Conservation (phyloP, 2,888 invertebrate species). For the Didymodactylos carnosus region DNA sequence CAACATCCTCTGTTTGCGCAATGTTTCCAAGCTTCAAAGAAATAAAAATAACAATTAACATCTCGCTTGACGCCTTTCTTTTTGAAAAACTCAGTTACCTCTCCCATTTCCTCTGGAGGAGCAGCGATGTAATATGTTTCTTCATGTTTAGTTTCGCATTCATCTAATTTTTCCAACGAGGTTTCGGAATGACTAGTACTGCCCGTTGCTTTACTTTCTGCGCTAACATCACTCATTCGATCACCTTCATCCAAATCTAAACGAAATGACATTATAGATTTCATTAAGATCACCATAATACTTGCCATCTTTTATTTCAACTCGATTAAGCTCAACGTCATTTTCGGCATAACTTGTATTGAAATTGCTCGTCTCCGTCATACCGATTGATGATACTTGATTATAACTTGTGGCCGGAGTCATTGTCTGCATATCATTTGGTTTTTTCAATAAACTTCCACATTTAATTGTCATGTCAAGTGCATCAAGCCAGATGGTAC, state of each 20-base stretch:
- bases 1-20: constrained; percentile 63
- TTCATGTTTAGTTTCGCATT: not conserved
- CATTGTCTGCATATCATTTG: not conserved
- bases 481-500: constrained; percentile 67
- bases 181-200: not conserved
- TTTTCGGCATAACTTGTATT: not conserved
- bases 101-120: constrained; percentile 45
- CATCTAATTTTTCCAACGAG: not conserved
- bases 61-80: no score
- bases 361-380: not conserved
- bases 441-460: not conserved
- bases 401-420: not conserved
- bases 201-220: not conserved
- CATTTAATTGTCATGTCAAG: constrained; percentile 62
- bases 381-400: not conserved
- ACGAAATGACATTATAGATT: not conserved
- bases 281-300: not conserved
- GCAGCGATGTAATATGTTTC: constrained; percentile 45
- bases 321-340: not conserved
- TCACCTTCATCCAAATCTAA: not conserved
- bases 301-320: not conserved
- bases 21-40: constrained; percentile 33
- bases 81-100: no score
- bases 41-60: constrained; percentile 4
- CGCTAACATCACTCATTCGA: not conserved